Percentiles rank a stretch among this genome's conserved stretches.
Conservation (phyloP, 1,140 invertebrate species). For the Bombus affinis region DNA sequence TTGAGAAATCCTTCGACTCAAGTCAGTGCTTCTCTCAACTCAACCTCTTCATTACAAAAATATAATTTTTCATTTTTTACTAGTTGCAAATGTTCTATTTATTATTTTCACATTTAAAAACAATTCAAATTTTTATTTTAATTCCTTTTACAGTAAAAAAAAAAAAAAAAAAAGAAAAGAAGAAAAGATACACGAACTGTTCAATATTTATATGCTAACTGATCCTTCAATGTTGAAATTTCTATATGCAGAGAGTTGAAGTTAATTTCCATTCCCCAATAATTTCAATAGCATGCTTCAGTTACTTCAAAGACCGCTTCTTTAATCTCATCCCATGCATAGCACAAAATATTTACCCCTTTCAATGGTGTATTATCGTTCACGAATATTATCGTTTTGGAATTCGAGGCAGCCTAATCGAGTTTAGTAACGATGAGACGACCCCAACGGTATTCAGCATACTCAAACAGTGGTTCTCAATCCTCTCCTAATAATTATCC, state of each 20-base stretch:
- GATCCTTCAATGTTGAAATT: not conserved
- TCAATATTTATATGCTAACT: not conserved
- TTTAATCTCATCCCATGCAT: not conserved
- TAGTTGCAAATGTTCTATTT: not conserved
- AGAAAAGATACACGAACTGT: not conserved
- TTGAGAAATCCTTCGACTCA: not conserved
- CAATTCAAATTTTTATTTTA: not conserved
- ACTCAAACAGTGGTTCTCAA: constrained; percentile 12
- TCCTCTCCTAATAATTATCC: not conserved
- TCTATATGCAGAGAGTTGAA: not conserved
- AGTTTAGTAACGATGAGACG: constrained; percentile 13
- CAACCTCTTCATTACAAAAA: not conserved
- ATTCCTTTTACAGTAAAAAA: not conserved
- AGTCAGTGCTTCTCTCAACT: not conserved
- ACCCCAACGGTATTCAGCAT: constrained; percentile 7
- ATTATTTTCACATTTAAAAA: not conserved
- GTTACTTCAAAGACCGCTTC: not conserved
- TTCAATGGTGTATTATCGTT: constrained; percentile 7
- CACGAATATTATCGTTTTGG: not conserved
- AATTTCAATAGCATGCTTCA: not conserved
- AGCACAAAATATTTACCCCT: no score
- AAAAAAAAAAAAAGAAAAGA: not conserved
- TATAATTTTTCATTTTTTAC: not conserved
- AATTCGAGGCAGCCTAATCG: constrained; percentile 24
- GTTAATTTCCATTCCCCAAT: not conserved